These are phyloP conservation scores for Salvelinus namaycush DNA, from an alignment of 2,113 vertebrate species.

Conservation along the genomic window DNA sequence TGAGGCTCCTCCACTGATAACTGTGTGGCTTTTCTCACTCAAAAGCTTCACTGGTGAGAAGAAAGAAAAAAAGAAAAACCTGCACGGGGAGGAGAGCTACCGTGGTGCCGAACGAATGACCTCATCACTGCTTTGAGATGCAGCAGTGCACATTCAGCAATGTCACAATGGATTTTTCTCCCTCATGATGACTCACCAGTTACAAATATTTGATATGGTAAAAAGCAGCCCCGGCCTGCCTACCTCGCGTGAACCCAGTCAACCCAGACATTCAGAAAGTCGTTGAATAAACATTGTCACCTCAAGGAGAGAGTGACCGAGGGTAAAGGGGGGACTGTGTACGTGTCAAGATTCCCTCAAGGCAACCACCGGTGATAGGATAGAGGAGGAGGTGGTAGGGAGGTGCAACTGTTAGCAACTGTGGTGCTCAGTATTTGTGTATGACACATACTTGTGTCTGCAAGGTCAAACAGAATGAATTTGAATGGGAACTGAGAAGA, in stretches of 20 bases:
- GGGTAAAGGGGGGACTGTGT: no score
- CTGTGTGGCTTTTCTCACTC: neutral
- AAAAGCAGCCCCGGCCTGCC: neutral
- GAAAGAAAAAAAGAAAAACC: neutral
- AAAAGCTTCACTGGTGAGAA: neutral
- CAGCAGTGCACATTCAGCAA: constrained; percentile 26
- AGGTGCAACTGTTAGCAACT: no score
- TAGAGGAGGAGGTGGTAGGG: no score
- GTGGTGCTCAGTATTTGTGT: no score
- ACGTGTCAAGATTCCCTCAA: no score
- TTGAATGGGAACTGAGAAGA: no score
- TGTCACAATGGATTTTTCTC: constrained; percentile 22
- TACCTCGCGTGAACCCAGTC: neutral
- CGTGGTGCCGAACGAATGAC: constrained; percentile 22
- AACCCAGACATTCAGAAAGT: neutral
- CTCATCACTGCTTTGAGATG: constrained; percentile 26
- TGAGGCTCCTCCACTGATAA: neutral
- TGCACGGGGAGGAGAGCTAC: neutral
- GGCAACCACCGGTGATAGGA: no score
- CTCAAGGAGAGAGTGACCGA: no score
- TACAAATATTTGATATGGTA: neutral
- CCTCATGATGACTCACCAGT: constrained; percentile 29
- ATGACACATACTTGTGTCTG: no score
- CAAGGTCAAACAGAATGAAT: no score
- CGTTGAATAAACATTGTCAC: no score